Base-by-base conservation (phyloP, 2,888 invertebrate genomes). In the Trissolcus brochymenae region DNA sequence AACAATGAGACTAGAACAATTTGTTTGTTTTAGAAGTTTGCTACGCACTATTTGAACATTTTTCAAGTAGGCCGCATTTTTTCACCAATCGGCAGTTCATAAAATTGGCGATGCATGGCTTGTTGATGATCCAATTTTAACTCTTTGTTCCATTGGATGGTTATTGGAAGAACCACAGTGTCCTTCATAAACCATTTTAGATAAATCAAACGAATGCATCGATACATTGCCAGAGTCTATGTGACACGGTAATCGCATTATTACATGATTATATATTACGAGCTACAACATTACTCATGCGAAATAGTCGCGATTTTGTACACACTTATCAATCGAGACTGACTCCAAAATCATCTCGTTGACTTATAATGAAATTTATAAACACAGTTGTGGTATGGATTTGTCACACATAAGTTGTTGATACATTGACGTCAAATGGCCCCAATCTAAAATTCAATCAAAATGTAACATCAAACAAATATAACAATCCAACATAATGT, bases 391-490 rank as follows among this genome's bases (percentile, higher is more conserved):
- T 73, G 70, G 67, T 77, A 76, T 66, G 78, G 79, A 84, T 79
- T 82, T 84, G 80, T 83, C 85, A 86, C 83, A 87, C 87, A 86
- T 80, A 83, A 61, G 64, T 55, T 53, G 71, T 64, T 85, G 82
- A 84, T 25, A 25, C 85, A 84, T 86, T 86, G 85, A 85, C 83
- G 85, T 85, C 81, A 81, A 87, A 85, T 88, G 88, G 88, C 88
- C 88, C 88, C 88, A 85, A 87, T 86, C 87, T 87, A 83, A 11
- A 86, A 86, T 25, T 3, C 3, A 51, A 51, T 9, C 1, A 21
- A 57, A 54, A 46, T 46, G 46, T 9, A 46, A 1, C 6, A 14
- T 46, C 4, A 46, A n/a, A n/a, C n/a, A n/a, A n/a, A n/a, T n/a
- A n/a, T n/a, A n/a, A n/a, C n/a, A n/a, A n/a, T n/a, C n/a, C n/a